These are phyloP conservation scores for Parelbella ahira DNA, from an alignment of 2,888 invertebrate genomes.

Conservation along the genomic window DNA sequence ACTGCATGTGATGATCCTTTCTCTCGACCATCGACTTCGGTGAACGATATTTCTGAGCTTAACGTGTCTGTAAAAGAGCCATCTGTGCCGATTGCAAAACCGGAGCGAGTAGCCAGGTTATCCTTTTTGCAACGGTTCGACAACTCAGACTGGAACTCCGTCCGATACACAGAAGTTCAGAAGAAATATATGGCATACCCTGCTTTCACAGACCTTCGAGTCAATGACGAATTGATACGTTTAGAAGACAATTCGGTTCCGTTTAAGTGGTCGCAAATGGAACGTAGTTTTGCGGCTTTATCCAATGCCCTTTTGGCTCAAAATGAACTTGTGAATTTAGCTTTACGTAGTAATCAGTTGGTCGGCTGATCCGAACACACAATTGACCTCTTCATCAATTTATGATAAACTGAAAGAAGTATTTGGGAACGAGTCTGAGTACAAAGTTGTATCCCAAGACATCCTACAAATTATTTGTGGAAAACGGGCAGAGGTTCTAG, in stretches of 20 bases:
- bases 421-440: constrained; percentile 22
- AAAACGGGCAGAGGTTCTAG: constrained; percentile 7
- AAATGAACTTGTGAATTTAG: constrained; percentile 23
- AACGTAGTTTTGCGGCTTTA: constrained; percentile 29
- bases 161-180: constrained; percentile 24
- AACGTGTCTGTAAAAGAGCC: too few species aligned
- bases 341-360: constrained; percentile 22
- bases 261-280: constrained; percentile 22
- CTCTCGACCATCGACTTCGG: too few species aligned
- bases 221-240: constrained; percentile 30
- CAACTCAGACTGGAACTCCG: constrained; percentile 26
- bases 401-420: constrained; percentile 25
- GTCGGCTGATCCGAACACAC: constrained; percentile 7
- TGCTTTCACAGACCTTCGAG: constrained; percentile 27
- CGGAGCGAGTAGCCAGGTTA: too few species aligned
- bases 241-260: too few species aligned
- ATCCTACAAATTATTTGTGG: too few species aligned
- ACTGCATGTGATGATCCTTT: too few species aligned
- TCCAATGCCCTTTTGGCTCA: constrained; percentile 29
- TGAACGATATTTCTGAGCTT: too few species aligned
- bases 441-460: constrained; percentile 25
- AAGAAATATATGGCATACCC: constrained; percentile 28
- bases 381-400: constrained; percentile 15
- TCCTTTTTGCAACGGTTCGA: too few species aligned
- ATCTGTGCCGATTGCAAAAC: too few species aligned